Percentiles rank a stretch among this genome's conserved stretches.
These are phyloP conservation scores for Watsonalla cultraria DNA, from an alignment of 2,888 invertebrate genomes.

Conservation along the genomic window DNA sequence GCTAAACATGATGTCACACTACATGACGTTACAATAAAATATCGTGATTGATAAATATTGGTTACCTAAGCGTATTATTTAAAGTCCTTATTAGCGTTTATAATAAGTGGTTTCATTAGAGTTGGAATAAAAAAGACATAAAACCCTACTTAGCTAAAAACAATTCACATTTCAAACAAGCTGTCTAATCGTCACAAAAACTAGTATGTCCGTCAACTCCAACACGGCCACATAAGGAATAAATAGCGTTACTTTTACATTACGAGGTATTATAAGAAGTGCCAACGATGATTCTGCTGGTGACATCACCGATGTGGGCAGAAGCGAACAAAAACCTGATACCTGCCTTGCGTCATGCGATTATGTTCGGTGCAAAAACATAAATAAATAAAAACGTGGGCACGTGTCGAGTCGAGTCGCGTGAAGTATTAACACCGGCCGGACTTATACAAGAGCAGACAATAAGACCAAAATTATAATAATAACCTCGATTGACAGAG, in stretches of 20 bases:
- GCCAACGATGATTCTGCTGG: conserved; percentile 29
- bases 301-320: conserved; percentile 55
- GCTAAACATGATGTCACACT: conserved; percentile 8
- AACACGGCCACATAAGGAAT: neutral
- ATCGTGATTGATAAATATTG: neutral
- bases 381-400: conserved; percentile 18
- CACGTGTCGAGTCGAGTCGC: conserved; percentile 37
- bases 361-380: conserved; percentile 29
- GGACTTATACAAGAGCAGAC: conserved; percentile 2
- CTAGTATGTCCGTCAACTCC: no score
- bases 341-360: conserved; percentile 43
- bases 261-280: conserved; percentile 6
- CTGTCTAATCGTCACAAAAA: no score
- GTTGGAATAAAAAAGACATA: no score
- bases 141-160: no score
- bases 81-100: neutral
- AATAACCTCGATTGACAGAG: neutral
- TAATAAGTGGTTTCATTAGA: no score
- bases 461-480: neutral
- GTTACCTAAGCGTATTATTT: neutral
- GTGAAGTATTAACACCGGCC: conserved; percentile 18
- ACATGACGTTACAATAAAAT: conserved; percentile 7
- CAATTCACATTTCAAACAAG: no score
- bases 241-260: conserved; percentile 6
- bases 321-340: conserved; percentile 44